A percentile compares a stretch with the other conserved stretches of the same genome.
These are phyloP conservation scores for Diabrotica undecimpunctata DNA, from an alignment of 1,140 invertebrate species.

Conservation along the genomic window DNA sequence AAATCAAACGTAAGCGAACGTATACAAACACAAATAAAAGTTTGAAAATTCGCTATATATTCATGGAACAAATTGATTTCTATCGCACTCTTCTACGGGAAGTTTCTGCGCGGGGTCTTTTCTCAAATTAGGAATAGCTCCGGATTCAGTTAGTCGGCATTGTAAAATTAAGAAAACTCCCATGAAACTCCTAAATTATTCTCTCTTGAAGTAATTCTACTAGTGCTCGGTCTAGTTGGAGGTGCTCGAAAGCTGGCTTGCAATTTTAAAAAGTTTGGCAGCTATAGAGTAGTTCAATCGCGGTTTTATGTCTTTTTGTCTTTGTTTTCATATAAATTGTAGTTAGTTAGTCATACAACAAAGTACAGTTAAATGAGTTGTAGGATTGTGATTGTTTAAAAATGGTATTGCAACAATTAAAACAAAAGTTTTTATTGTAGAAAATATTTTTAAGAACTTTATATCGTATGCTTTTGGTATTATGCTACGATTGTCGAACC, in stretches of 20 bases:
- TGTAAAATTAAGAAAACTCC: slow-evolving; percentile 2
- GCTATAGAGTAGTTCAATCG: neutral
- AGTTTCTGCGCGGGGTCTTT: neutral
- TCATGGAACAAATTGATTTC: neutral
- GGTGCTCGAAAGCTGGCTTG: neutral
- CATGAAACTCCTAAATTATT: slow-evolving; percentile 3
- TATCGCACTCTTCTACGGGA: neutral
- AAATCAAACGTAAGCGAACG: too few species aligned
- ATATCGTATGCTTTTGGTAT: too few species aligned
- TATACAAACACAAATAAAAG: neutral
- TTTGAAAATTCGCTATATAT: neutral
- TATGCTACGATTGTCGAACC: too few species aligned
- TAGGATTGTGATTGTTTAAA: too few species aligned
- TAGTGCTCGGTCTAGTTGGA: neutral
- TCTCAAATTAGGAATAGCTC: slow-evolving; percentile 1
- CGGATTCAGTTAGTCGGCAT: slow-evolving; percentile 1
- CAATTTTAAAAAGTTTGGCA: slow-evolving; percentile 1
- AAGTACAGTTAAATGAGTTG: too few species aligned
- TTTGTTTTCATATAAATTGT: too few species aligned
- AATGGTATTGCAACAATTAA: too few species aligned
- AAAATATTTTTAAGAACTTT: too few species aligned
- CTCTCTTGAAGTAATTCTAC: neutral
- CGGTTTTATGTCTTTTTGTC: neutral
- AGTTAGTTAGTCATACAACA: too few species aligned
- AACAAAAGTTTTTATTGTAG: too few species aligned